Conservation (phyloP, 2,113 vertebrate genomes). For the Corvus hawaiiensis region DNA sequence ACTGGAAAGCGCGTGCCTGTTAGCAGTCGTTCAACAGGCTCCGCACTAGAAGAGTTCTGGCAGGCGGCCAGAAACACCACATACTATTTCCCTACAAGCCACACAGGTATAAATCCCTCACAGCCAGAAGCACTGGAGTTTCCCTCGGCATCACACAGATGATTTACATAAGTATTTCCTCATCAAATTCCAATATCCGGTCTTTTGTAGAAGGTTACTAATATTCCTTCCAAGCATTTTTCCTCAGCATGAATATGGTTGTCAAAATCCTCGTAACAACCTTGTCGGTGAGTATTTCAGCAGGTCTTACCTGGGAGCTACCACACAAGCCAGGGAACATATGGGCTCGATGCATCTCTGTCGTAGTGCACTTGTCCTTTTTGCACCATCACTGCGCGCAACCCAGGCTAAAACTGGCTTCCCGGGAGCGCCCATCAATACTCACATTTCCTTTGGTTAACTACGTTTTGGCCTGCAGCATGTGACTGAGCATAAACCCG, state of each 20-base stretch:
- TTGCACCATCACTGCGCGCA: not conserved
- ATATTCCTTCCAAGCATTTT: not conserved
- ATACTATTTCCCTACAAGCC: not conserved
- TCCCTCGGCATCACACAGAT: not conserved
- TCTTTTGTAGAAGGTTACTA: not conserved
- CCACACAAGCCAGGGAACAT: not conserved
- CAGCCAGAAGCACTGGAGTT: not conserved
- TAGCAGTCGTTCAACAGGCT: slow-evolving; percentile 17
- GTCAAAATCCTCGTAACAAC: not conserved
- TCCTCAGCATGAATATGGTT: not conserved
- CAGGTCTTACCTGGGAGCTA: not conserved
- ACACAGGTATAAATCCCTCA: not conserved
- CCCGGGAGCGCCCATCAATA: not conserved
- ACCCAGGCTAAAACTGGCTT: not conserved
- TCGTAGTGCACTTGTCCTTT: not conserved
- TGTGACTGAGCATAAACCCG: not conserved
- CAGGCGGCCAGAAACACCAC: not conserved
- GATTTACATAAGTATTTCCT: not conserved
- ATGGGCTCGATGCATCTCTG: not conserved
- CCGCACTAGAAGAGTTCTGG: not conserved
- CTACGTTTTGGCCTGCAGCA: slow-evolving; percentile 33
- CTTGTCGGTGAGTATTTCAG: not conserved
- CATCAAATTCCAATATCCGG: not conserved
- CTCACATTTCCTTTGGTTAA: not conserved
- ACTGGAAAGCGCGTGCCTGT: not conserved